Evolutionary conservation across 2,797 vertebrate species (phyloP), one percentile per base, ranked within the genome.

Genomic region (Martes flavigula): DNA sequence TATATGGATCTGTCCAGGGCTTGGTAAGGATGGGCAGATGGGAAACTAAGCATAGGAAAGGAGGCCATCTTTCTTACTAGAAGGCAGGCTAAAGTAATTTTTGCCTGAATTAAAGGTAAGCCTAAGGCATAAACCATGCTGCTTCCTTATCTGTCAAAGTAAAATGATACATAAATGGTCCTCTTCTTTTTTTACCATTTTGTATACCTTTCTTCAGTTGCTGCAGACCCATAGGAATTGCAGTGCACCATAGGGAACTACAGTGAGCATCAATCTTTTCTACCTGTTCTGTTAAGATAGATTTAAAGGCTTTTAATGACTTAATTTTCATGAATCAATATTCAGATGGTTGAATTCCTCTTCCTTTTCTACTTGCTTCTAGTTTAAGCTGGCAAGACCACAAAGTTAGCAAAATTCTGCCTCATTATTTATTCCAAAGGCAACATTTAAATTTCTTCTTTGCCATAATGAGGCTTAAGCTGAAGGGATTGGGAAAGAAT

Each of bases 401-500:
- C 97, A 97, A 97, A 97, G 84, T 96, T 95, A 94, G 60, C 85
- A 96, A 96, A 97, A 97, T 95, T 97, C 93, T 95, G 25, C 90
- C 85, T 97, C 27, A 0, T 97, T 97, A 97, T 96, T 95, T 95
- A 96, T 98, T 96, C 94, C 93, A 96, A 96, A 94, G 92, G 78
- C 93, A 97, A 96, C 96, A 82, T 97, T 96, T 97, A 97, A 97
- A 96, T 97, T 94, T 97, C 90, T 97, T 97, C 97, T 93, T 96
- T 94, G 90, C 87, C 64, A 72, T 97, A 97, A 97, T 86, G 96
- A 97, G 95, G 92, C 85, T 91, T 96, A 89, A 97, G 17, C 77
- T 93, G 87, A 79, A 96, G 13, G 64, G 73, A 89, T 8, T 83
- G 86, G 88, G 68, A 95, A 95, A 90, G 92, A 96, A 96, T 86